Evolutionary conservation across 2,888 invertebrate genomes (phyloP), one percentile per base, ranked within the genome.

Genomic region (Troilus luridus): DNA sequence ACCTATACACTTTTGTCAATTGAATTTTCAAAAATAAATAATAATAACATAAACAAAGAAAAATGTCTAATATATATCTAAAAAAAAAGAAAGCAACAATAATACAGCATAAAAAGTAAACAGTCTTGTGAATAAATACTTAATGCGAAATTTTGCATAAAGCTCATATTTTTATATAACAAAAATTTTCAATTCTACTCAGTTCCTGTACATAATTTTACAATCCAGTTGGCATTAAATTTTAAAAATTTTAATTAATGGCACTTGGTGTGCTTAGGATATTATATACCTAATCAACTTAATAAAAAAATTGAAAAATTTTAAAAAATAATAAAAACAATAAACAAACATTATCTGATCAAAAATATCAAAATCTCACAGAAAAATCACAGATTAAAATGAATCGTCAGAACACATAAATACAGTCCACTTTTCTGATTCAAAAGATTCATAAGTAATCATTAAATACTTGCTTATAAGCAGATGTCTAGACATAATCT

Each of bases 81-180:
- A 77, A 41, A 85, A 85, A 41, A 85, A 85, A 41, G 41, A 41
- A 85, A 85, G 85, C 85, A 85, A 56, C 56, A 85, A 85, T 85
- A 85, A 85, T 85, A 85, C 85, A 85, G 85, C 85, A 56, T 85
- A 56, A 21, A 85, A 85, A 85, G 56, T 56, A 85, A 85, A 85
- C 85, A 85, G 85, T 85, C 85, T 85, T 85, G 21, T 85, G n/a
- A 58, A 85, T 85, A 85, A 56, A 85, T 56, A 85, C 85, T 85
- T 56, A 85, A 85, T 56, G 56, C 85, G n/a, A 41, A 41, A 54
- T 58, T 54, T 58, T 7, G 85, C 85, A 85, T 56, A 85, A 85
- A 54, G 56, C n/a, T 85, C 72, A 41, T 41, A 67, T 67, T 41
- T 77, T 3, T 77, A 77, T 77, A 17, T 41, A 85, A 12, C n/a